Conservation (phyloP, 2,797 vertebrate genomes). For the Benthosema pterotum region DNA sequence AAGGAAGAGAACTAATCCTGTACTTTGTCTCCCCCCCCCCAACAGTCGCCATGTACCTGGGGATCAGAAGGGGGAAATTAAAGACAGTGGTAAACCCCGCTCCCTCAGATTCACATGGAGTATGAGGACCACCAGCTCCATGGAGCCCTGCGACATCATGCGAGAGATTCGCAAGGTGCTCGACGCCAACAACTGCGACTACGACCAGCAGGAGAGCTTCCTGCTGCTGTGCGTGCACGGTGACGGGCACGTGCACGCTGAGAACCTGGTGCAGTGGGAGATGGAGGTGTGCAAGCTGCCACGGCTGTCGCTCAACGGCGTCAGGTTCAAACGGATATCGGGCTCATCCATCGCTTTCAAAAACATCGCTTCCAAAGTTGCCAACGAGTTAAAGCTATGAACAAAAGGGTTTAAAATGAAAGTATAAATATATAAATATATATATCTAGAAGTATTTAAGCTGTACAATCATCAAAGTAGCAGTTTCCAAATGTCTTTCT, state of each 20-base stretch:
- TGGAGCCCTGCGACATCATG: slow-evolving; percentile 91
- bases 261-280: slow-evolving; percentile 91
- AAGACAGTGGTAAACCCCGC: slow-evolving; percentile 87
- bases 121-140: slow-evolving; percentile 92
- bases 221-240: slow-evolving; percentile 90
- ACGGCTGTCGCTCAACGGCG: slow-evolving; percentile 90
- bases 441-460: slow-evolving; percentile 84
- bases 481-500: slow-evolving; percentile 84
- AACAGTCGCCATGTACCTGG: slow-evolving; percentile 93
- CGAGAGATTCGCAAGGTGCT: slow-evolving; percentile 89
- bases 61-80: slow-evolving; percentile 93
- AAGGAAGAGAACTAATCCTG: not conserved
- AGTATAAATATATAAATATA: slow-evolving; percentile 67
- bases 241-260: slow-evolving; percentile 82
- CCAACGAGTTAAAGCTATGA: slow-evolving; percentile 95
- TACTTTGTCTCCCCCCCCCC: slow-evolving; percentile 63
- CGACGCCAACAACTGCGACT: slow-evolving; percentile 90
- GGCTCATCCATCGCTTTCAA: slow-evolving; percentile 94
- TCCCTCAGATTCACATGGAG: slow-evolving; percentile 92
- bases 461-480: slow-evolving; percentile 94
- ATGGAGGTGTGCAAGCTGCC: slow-evolving; percentile 95
- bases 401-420: slow-evolving; percentile 61
- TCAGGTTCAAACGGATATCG: slow-evolving; percentile 91
- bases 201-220: slow-evolving; percentile 89
- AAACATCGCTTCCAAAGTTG: slow-evolving; percentile 94